Conservation (phyloP, 2,797 vertebrate genomes). For the Serranus cabrilla region DNA sequence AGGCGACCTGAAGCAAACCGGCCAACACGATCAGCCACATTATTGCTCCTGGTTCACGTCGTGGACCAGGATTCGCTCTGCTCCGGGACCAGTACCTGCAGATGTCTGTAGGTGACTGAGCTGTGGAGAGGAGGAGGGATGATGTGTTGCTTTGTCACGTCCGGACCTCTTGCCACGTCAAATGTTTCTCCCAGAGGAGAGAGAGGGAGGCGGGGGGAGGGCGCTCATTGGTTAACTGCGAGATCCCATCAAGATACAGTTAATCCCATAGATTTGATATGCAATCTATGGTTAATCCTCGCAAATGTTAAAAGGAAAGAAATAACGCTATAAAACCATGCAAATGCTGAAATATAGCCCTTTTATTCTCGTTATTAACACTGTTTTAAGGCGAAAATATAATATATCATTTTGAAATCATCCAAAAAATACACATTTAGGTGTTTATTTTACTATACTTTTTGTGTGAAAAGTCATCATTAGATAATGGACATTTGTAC, state of each 20-base stretch:
- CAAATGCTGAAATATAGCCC: neutral
- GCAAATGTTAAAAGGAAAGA: neutral
- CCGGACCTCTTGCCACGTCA: conserved; percentile 84
- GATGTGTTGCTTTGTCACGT: conserved; percentile 69
- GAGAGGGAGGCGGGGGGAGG: conserved; percentile 32
- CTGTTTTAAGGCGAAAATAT: neutral
- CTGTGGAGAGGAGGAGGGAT: conserved; percentile 10
- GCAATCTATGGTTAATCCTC: neutral
- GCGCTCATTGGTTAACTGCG: conserved; percentile 50
- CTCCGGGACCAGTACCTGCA: conserved; percentile 27
- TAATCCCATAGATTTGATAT: neutral
- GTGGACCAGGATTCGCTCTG: conserved; percentile 4
- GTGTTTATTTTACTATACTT: no score
- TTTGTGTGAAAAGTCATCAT: no score
- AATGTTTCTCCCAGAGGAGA: conserved; percentile 33
- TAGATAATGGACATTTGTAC: no score
- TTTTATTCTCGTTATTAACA: neutral
- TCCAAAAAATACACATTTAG: no score
- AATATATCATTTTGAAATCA: no score
- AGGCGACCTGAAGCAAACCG: conserved; percentile 73
- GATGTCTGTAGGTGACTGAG: conserved; percentile 13
- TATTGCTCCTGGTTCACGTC: conserved; percentile 15
- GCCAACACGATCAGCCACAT: conserved; percentile 82
- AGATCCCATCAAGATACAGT: conserved; percentile 1
- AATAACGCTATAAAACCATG: neutral